Percentiles rank a stretch among this genome's conserved stretches.
phyloP scores from a whole-genome alignment of 2,888 invertebrate genomes.

The Slavum lentiscoides region DNA sequence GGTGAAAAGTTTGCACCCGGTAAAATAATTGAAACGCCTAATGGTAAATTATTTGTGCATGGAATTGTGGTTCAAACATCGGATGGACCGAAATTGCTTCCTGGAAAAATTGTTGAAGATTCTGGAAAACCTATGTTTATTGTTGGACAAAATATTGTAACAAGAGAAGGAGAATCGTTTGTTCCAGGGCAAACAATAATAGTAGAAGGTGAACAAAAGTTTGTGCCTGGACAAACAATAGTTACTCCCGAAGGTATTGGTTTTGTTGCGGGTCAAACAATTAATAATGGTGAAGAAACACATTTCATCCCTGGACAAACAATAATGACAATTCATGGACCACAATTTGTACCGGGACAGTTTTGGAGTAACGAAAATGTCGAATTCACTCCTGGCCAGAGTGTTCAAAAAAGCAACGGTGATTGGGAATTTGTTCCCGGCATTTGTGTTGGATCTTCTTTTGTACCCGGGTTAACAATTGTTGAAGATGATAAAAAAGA shows the following conservation, averaged over 20 bases:
- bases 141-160: conserved; percentile 68
- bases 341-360: conserved; percentile 69
- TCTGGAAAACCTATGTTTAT: conserved; percentile 67
- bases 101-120: conserved; percentile 70
- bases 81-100: conserved; percentile 70
- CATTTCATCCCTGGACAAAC: conserved; percentile 70
- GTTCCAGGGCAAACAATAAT: conserved; percentile 69
- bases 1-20: conserved; percentile 70
- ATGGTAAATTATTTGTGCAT: conserved; percentile 71
- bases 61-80: conserved; percentile 67
- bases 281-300: conserved; percentile 62
- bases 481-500: conserved; percentile 66
- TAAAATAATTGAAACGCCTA: conserved; percentile 71
- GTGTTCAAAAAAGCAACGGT: conserved; percentile 69
- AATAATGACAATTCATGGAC: conserved; percentile 66
- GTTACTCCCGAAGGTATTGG: conserved; percentile 67
- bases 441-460: conserved; percentile 71
- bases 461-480: conserved; percentile 75
- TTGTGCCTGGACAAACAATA: conserved; percentile 70
- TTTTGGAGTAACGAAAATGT: conserved; percentile 59
- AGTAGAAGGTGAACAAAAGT: conserved; percentile 62
- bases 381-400: conserved; percentile 79
- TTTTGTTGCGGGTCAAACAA: conserved; percentile 70
- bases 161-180: conserved; percentile 65
- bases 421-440: conserved; percentile 72